Evolutionary conservation across 2,113 vertebrate genomes (phyloP), one percentile per base, ranked within the genome.

Genomic region (Menidia beryllina): DNA sequence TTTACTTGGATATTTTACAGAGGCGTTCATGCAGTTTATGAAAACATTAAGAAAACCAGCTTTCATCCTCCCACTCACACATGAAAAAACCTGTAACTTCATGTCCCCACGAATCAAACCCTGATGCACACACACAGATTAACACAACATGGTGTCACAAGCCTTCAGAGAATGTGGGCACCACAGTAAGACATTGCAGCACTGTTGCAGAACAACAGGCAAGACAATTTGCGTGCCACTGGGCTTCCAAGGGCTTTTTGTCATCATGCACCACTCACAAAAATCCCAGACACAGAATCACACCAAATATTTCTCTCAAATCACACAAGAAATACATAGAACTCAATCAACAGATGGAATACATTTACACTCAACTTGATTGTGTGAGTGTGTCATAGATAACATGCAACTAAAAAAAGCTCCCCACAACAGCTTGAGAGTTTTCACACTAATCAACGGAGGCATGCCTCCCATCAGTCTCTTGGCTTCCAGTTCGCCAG

Each of bases 31-130:
- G 12, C 19, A 52, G 23, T 34, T 19, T 19, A 45, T n/a, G 85
- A 0, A 71, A 92, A 69, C 92, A 93, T 54, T 84, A 36, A 67
- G 8, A 69, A 45, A 91, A 75, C 23, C 89, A 51, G 34, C 11
- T 75, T 27, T 49, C 38, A 26, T 69, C 65, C 79, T 52, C 77
- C 72, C 82, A 85, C 86, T 71, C 81, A 39, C 54, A 69, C 34
- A 62, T 59, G 55, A 49, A 57, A 64, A 72, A 84, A 30, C 66
- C 41, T 25, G 17, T 72, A 72, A 77, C 72, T 86, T 69, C 63
- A 69, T 61, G 39, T 71, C 72, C 56, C 65, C 30, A 59, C 61
- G 43, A 48, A 52, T 68, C 63, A 60, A 25, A 60, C 50, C 59
- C 13, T 55, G 26, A 17, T 7, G 0, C 17, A 53, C 70, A 61